Evolutionary conservation across 2,113 vertebrate species (phyloP).

Genomic region (Chauna torquata): DNA sequence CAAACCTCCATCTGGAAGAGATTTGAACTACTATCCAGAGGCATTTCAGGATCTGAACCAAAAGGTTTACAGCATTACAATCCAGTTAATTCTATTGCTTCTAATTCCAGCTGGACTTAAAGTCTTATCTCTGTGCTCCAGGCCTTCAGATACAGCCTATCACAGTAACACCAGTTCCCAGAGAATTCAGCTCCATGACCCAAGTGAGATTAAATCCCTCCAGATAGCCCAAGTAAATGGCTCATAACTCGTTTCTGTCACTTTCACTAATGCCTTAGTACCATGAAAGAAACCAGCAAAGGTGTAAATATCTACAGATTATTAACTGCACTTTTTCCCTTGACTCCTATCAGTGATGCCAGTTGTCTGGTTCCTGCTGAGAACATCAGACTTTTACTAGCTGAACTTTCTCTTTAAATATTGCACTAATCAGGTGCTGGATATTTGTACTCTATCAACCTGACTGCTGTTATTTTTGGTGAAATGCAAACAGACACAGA

Average conservation of each 20-base stretch:
- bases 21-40: conserved; percentile 62
- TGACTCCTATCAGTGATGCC: neutral
- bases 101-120: conserved; percentile 74
- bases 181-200: conserved; percentile 71
- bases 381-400: neutral
- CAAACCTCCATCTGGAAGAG: conserved; percentile 45
- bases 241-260: conserved; percentile 73
- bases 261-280: conserved; percentile 74
- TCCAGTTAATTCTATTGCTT: conserved; percentile 71
- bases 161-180: conserved; percentile 68
- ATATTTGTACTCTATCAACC: neutral
- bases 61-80: conserved; percentile 69
- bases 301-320: conserved; percentile 71
- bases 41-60: conserved; percentile 62
- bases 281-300: conserved; percentile 51
- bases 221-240: conserved; percentile 76
- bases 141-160: conserved; percentile 75
- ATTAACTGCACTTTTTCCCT: conserved; percentile 49
- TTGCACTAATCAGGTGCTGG: neutral
- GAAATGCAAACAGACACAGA: neutral
- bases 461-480: neutral
- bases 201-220: conserved; percentile 75
- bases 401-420: neutral
- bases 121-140: conserved; percentile 78
- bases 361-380: neutral